A percentile compares a stretch with the other conserved stretches of the same genome.
Conservation (phyloP, 2,113 vertebrate genomes). For the Barnardius zonarius region DNA sequence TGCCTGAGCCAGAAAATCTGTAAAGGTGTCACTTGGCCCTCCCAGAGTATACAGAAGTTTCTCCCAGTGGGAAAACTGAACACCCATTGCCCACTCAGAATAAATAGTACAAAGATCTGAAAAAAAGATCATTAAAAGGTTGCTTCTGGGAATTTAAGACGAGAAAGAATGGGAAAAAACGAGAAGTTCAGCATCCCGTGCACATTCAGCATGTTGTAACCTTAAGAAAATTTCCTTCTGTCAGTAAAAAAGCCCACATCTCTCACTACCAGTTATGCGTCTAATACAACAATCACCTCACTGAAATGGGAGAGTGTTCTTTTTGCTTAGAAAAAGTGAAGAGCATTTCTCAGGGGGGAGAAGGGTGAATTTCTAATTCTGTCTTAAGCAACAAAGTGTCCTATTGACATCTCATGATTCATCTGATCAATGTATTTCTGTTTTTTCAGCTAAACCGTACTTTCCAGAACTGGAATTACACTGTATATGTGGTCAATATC, state of each 20-base stretch:
- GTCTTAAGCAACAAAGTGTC: neutral
- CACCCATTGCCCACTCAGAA: neutral
- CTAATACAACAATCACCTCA: neutral
- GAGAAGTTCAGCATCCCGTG: neutral
- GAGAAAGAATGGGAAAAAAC: neutral
- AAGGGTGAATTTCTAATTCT: neutral
- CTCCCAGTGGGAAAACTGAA: neutral
- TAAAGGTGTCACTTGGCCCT: neutral
- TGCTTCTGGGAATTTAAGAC: neutral
- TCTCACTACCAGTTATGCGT: neutral
- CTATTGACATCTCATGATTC: neutral
- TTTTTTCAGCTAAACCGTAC: slow-evolving; percentile 88
- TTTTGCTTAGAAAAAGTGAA: neutral
- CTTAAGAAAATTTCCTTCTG: neutral
- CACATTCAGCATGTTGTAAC: neutral
- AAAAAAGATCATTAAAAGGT: neutral
- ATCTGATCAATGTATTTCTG: slow-evolving; percentile 48
- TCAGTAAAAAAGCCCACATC: neutral
- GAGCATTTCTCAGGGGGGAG: neutral
- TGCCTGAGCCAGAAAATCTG: neutral
- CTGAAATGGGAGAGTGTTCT: neutral
- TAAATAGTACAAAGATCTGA: neutral
- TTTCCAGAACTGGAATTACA: slow-evolving; percentile 86
- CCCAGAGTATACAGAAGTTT: neutral
- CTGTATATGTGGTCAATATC: slow-evolving; percentile 79